Conservation (phyloP, 2,888 invertebrate genomes). For the Tupiocoris notatus region DNA sequence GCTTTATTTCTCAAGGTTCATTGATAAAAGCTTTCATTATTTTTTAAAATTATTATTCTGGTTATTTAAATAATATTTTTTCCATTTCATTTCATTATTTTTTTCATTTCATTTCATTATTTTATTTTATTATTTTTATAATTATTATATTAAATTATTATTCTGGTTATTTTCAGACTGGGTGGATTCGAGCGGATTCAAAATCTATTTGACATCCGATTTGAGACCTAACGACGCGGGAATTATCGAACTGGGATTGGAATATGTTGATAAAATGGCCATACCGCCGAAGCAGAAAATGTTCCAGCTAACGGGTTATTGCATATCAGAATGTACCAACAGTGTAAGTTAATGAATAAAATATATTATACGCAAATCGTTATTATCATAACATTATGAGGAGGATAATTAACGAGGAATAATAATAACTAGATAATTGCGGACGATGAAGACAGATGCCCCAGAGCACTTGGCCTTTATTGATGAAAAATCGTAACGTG, state of each 20-base stretch:
- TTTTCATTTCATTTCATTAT: neutral
- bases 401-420: too few species aligned
- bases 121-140: too few species aligned
- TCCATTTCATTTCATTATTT: neutral
- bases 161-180: slow-evolving; percentile 64
- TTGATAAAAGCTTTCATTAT: neutral
- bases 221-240: slow-evolving; percentile 85
- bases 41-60: neutral
- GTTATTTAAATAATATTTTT: neutral
- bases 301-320: slow-evolving; percentile 85
- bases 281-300: slow-evolving; percentile 76
- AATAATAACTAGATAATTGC: too few species aligned
- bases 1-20: too few species aligned
- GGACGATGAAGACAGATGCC: too few species aligned
- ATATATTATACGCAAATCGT: neutral
- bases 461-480: too few species aligned
- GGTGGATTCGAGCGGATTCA: slow-evolving; percentile 87
- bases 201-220: slow-evolving; percentile 72
- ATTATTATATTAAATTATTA: too few species aligned
- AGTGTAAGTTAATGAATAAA: too few species aligned
- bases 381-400: too few species aligned
- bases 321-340: slow-evolving; percentile 88
- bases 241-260: slow-evolving; percentile 93
- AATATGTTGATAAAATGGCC: slow-evolving; percentile 98
- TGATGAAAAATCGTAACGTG: too few species aligned